Evolutionary conservation across 1,140 invertebrate species (phyloP), one percentile per base, ranked within the genome.

Genomic region (Mya arenaria): DNA sequence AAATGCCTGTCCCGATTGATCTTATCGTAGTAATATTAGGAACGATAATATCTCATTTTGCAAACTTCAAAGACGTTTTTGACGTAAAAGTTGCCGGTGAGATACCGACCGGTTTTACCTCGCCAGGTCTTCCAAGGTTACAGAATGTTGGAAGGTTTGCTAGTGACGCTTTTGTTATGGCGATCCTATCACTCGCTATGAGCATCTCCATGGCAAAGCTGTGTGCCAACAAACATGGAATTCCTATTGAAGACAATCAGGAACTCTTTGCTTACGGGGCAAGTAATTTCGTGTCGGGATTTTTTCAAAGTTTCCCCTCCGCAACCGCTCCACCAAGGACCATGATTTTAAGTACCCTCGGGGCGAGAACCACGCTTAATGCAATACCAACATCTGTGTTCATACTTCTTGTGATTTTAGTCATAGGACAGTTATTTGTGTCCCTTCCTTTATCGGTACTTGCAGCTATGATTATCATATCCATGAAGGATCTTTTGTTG

Each of bases 291-390:
- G 77, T 93, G 25, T 86, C 89, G 28, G 93, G 93, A 0, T 93
- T 94, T 84, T 94, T 94, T 85, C 82, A 88, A 10, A 93, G 94
- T 62, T 94, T 94, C 83, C 93, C 94, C 8, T 91, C 89, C 5
- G 98, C 97, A 1, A 97, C 95, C 41, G 96, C 96, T 8, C 96
- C 96, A 89, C 96, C 96, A 0, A 93, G 96, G 83, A 97, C 97
- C 37, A 97, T 97, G 88, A 69, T 90, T 25, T 80, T 88, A 5
- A 88, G 82, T 44, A 77, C 83, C 8, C 58, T 85, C 28, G 87
- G 83, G 23, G 58, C 86, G 4, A 87, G 83, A 75, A 82, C 87
- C 17, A 88, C 86, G n/a, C 58, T 90, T 15, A 85, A 88, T 71
- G 88, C 82, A 0, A 48, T 94, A 34, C 55, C 93, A 6, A 91